These are phyloP conservation scores for Antitype chi DNA, from an alignment of 2,888 invertebrate genomes.

Conservation along the genomic window DNA sequence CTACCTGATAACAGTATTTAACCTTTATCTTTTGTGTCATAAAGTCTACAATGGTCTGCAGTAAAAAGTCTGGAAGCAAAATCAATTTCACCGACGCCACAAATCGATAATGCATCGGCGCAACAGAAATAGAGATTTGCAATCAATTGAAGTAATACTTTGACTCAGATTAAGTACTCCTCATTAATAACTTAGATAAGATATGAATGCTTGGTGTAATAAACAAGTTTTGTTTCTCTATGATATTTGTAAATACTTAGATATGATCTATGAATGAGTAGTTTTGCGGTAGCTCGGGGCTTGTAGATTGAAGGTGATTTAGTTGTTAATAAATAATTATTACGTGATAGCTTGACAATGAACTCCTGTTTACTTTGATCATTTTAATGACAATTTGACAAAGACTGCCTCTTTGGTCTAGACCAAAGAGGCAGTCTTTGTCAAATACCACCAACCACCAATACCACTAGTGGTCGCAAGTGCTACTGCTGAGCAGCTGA, in stretches of 20 bases:
- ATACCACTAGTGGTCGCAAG: too few species aligned
- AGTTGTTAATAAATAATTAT: slow-evolving; percentile 22
- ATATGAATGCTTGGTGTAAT: slow-evolving; percentile 38
- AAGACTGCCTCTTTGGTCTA: not conserved
- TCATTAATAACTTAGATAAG: slow-evolving; percentile 59
- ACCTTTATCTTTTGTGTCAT: not conserved
- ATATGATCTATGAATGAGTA: slow-evolving; percentile 49
- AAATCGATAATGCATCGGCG: slow-evolving; percentile 47
- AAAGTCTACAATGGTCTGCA: slow-evolving; percentile 32
- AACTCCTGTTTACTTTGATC: slow-evolving; percentile 29
- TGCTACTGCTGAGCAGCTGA: too few species aligned
- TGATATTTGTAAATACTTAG: slow-evolving; percentile 51
- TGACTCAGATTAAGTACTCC: slow-evolving; percentile 54
- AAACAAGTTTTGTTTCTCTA: slow-evolving; percentile 55
- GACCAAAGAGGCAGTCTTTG: too few species aligned
- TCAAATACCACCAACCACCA: too few species aligned
- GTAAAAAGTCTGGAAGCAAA: slow-evolving; percentile 18
- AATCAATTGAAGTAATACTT: slow-evolving; percentile 61
- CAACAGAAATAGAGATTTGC: slow-evolving; percentile 53
- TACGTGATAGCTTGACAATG: not conserved
- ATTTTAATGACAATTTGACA: not conserved
- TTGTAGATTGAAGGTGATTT: slow-evolving; percentile 38
- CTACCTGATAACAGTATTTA: not conserved
- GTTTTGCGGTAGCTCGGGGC: slow-evolving; percentile 30
- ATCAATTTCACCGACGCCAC: slow-evolving; percentile 41